Evolutionary conservation across 2,888 invertebrate species (phyloP).

Genomic region (Eupithecia tripunctaria): DNA sequence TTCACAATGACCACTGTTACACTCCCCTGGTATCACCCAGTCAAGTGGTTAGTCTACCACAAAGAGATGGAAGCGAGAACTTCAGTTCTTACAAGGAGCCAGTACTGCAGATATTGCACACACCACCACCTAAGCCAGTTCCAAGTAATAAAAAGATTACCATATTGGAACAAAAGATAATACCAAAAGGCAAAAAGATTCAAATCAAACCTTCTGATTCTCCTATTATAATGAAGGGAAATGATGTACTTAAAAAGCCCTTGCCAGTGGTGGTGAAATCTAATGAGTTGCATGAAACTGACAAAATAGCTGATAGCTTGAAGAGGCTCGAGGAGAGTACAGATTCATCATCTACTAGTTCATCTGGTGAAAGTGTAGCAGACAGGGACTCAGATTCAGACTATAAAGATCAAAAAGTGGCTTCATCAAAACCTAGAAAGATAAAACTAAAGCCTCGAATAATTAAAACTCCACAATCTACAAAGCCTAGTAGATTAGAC

Average conservation of each 20-base stretch:
- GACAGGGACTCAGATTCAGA: conserved; percentile 87
- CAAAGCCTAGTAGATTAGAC: conserved; percentile 64
- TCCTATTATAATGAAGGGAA: conserved; percentile 70
- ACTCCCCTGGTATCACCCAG: conserved; percentile 88
- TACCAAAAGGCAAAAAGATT: conserved; percentile 81
- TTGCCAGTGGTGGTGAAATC: conserved; percentile 63
- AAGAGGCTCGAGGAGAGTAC: conserved; percentile 78
- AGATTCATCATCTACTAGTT: conserved; percentile 79
- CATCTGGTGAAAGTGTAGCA: conserved; percentile 82
- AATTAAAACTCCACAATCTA: conserved; percentile 59
- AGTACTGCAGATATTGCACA: conserved; percentile 75
- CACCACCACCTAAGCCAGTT: conserved; percentile 74
- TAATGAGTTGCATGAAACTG: conserved; percentile 59
- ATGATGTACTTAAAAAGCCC: conserved; percentile 72
- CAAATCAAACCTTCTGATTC: conserved; percentile 68
- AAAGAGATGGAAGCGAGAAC: conserved; percentile 59
- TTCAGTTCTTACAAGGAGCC: conserved; percentile 72
- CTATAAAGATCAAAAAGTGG: conserved; percentile 79
- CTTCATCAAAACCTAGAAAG: conserved; percentile 63
- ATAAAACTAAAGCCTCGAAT: conserved; percentile 73
- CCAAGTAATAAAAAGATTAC: conserved; percentile 79
- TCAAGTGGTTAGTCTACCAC: conserved; percentile 65
- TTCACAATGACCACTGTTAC: conserved; percentile 92
- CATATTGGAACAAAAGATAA: conserved; percentile 78
- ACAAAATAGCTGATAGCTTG: conserved; percentile 60